Evolutionary conservation across 2,888 invertebrate species (phyloP), one percentile per base, ranked within the genome.

Genomic region (Cosmorhoe ocellata): DNA sequence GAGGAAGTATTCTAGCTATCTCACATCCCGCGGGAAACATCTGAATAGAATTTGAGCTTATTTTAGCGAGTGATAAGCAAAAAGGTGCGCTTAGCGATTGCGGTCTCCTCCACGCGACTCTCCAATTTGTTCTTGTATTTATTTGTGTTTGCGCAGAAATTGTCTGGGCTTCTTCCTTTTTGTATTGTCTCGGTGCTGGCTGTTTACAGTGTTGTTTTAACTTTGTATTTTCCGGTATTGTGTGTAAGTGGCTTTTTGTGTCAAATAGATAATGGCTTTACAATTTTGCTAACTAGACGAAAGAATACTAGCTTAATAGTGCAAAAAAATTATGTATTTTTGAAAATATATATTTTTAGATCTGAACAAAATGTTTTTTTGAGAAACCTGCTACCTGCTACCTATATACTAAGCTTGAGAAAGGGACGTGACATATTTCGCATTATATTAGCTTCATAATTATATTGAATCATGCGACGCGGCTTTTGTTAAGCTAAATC

Each of bases 61-160:
- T 53, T 48, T 43, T 41, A 48, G 44, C 53, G 40, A 41, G 44
- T 48, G 56, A 56, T 56, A 56, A 56, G 56, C 56, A 56, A 56
- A 56, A 56, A 48, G 57, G 50, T 50, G 47, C 50, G 49, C 46
- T 52, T 52, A 52, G 50, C 49, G 52, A 43, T 50, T 49, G 51
- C 42, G 42, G 52, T 48, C 43, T 40, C 47, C 40, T 28, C 41
- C 32, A 44, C 44, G 49, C 57, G 40, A 53, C 32, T 46, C 51
- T 44, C 42, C 52, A 52, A 52, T 56, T 56, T 52, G 45, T 52
- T 49, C 47, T 51, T 51, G 56, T 46, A 45, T 49, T n/a, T n/a
- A n/a, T n/a, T 56, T 51, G 47, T 52, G 39, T 52, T 56, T 50
- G 49, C 38, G 43, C 31, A 40, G 56, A 42, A 46, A 50, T 52